These are phyloP conservation scores for Crotophaga sulcirostris DNA, from an alignment of 2,113 vertebrate species.

Conservation along the genomic window DNA sequence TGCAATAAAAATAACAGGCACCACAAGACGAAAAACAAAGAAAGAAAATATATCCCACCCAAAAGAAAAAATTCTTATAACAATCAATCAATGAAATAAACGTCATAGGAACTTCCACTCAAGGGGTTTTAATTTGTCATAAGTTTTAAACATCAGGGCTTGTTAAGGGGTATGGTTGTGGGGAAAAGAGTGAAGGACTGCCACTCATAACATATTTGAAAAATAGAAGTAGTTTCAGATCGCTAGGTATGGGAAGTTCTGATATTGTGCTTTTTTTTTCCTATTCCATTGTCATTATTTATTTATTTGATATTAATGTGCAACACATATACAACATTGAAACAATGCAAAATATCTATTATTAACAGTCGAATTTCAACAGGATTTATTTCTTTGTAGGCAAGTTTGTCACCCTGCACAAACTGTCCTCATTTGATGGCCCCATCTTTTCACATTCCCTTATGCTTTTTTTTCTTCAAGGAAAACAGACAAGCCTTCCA, in stretches of 20 bases:
- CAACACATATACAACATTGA: not conserved
- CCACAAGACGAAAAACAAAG: not conserved
- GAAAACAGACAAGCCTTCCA: not conserved
- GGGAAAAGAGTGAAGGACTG: not conserved
- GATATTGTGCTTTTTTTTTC: not conserved
- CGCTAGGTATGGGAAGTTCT: not conserved
- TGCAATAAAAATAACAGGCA: slow-evolving; percentile 8
- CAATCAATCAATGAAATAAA: not conserved
- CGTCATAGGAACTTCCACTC: not conserved
- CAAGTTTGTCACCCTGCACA: not conserved
- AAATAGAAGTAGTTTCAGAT: not conserved
- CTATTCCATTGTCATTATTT: not conserved
- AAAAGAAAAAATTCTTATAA: not conserved
- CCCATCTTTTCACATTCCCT: not conserved
- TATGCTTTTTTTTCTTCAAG: not conserved
- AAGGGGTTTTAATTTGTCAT: not conserved
- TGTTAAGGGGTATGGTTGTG: not conserved
- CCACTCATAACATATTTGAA: not conserved
- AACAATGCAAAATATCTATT: not conserved
- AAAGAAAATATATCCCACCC: not conserved
- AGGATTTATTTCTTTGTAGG: not conserved
- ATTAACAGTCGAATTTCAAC: not conserved
- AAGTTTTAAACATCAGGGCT: not conserved
- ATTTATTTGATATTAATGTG: not conserved
- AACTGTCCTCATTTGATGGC: not conserved